Percentiles rank a stretch among this genome's conserved stretches.
phyloP scores from a whole-genome alignment of 1,140 invertebrate species.

The Hylyphantes graminicola region DNA sequence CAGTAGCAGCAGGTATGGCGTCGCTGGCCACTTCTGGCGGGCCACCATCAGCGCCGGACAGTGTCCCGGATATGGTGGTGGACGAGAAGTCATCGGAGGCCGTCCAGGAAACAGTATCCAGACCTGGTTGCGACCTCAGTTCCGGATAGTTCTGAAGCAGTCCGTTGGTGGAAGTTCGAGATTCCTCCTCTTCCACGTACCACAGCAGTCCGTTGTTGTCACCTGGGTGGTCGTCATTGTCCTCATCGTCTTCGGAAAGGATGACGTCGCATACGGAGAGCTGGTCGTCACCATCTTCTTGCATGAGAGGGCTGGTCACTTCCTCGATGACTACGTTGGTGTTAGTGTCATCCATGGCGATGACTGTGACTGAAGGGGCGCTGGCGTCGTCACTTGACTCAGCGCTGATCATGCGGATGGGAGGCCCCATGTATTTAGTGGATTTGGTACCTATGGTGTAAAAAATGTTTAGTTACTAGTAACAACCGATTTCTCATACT shows the following conservation, averaged over 20 bases:
- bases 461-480: too few species aligned
- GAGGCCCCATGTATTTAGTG: conserved; percentile 12
- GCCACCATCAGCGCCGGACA: conserved; percentile 32
- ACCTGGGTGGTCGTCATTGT: neutral
- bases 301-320: neutral
- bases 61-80: conserved; percentile 51
- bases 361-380: conserved; percentile 25
- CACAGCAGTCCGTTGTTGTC: conserved; percentile 28
- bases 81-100: conserved; percentile 55
- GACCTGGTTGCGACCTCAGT: conserved; percentile 46
- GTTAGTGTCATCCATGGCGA: conserved; percentile 29
- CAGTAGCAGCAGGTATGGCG: neutral
- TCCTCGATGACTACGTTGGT: conserved; percentile 24
- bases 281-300: conserved; percentile 4
- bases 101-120: conserved; percentile 54
- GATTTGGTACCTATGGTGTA: too few species aligned
- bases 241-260: neutral
- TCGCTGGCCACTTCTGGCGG: neutral
- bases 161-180: conserved; percentile 43
- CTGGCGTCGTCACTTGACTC: conserved; percentile 55
- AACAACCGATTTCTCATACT: too few species aligned
- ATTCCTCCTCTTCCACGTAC: conserved; percentile 54
- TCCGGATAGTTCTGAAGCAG: conserved; percentile 53
- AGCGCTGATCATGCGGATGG: conserved; percentile 54
- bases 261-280: conserved; percentile 39